Evolutionary conservation across 2,113 vertebrate genomes (phyloP).

Genomic region (Muntiacus reevesi): DNA sequence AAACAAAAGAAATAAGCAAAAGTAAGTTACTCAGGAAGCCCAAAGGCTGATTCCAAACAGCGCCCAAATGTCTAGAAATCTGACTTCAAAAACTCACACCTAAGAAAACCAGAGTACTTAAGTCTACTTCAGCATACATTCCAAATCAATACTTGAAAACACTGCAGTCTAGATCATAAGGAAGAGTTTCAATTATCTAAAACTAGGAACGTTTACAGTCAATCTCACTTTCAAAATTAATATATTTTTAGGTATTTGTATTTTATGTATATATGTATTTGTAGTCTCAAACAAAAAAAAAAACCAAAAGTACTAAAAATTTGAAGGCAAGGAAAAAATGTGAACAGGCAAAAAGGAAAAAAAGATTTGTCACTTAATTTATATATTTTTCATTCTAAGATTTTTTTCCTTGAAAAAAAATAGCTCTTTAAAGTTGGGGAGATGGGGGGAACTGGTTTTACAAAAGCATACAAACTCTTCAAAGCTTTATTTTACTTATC

Average conservation of each 20-base stretch:
- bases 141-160: not conserved
- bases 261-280: not conserved
- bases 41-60: not conserved
- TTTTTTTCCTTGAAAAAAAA: not conserved
- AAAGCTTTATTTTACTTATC: not conserved
- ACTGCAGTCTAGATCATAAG: not conserved
- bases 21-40: not conserved
- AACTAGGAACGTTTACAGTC: not conserved
- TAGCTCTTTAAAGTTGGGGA: not conserved
- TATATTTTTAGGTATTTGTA: not conserved
- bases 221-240: not conserved
- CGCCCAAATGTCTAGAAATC: not conserved
- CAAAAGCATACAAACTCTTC: not conserved
- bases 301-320: constrained; percentile 14
- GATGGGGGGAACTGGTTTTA: not conserved
- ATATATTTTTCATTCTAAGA: not conserved
- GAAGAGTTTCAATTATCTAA: not conserved
- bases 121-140: not conserved
- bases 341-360: not conserved
- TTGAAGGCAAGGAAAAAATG: not conserved
- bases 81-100: not conserved
- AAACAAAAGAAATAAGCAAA: not conserved
- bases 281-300: constrained; percentile 15
- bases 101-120: not conserved
- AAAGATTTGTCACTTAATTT: not conserved